Evolutionary conservation across 2,797 vertebrate species (phyloP).

Genomic region (Molossus alvarezi): DNA sequence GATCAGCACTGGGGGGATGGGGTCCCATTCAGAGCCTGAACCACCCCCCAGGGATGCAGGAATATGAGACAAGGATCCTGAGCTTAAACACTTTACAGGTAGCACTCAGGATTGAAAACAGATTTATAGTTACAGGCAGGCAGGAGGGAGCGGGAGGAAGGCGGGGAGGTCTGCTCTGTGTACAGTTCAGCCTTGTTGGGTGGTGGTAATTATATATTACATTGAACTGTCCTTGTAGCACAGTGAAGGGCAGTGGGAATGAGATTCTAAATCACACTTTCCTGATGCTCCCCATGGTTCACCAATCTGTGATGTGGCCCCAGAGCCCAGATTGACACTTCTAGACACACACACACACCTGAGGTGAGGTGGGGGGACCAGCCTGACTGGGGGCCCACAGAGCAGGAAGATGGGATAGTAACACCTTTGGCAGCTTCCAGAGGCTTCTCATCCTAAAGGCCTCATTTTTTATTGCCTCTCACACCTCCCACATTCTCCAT

Average conservation of each 20-base stretch:
- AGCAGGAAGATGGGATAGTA: background rate
- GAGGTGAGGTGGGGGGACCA: background rate
- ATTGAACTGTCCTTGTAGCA: conserved; percentile 84
- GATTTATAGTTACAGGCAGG: conserved; percentile 86
- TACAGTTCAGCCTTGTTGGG: conserved; percentile 72
- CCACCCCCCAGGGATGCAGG: conserved; percentile 74
- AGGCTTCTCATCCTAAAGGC: background rate
- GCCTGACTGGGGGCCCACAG: background rate
- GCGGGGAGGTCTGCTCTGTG: conserved; percentile 75
- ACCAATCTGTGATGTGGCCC: conserved; percentile 6
- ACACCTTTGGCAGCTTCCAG: conserved; percentile 56
- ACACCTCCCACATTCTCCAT: background rate
- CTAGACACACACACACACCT: background rate
- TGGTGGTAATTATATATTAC: conserved; percentile 74
- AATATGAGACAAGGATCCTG: conserved; percentile 66
- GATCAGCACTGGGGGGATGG: background rate
- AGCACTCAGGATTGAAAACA: conserved; percentile 82
- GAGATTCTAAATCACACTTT: conserved; percentile 79
- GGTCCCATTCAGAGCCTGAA: background rate
- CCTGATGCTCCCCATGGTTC: conserved; percentile 72
- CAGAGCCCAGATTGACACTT: conserved; percentile 68
- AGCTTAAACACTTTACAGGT: conserved; percentile 82
- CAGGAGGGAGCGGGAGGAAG: conserved; percentile 45
- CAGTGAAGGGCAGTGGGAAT: conserved; percentile 85
- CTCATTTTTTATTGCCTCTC: background rate